Base-by-base conservation (phyloP, 2,113 vertebrate species). In the Gymnarchus niloticus region DNA sequence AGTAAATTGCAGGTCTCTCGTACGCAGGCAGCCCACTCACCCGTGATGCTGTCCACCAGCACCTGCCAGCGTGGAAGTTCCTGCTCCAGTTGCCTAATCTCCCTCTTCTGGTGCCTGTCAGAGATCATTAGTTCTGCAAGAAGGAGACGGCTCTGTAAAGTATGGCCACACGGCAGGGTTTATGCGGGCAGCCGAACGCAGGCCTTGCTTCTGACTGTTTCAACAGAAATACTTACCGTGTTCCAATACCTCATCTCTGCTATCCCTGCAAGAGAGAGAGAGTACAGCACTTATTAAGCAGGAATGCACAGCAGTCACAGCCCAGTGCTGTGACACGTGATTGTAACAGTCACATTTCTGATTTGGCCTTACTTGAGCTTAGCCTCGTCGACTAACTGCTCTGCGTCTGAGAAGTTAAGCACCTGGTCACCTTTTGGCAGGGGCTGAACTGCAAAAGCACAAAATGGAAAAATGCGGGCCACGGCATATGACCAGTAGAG, bases 391-490 rank as follows among this genome's bases (percentile, higher is more conserved):
- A 99, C 95, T 95, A 98, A 95, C 92, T 98, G 97, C 91, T 99
- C 97, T 0, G 97, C 97, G 3, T 99, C 97, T 0, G 97, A 98
- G 88, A 99, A 99, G 91, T 99, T 99, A 51, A 99, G 94, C 87
- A 99, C 97, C 88, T 99, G 97, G 91, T 99, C 97, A 23, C 97
- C 97, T 93, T 98, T 99, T 59, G 97, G 97, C 84, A 99, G 92
- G 9, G 97, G 97, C 93, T 99, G 97, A 89, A 99, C 97, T 99
- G 93, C 86, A 94, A n/a, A n/a, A 90, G 86, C 52, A 91, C 4
- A 92, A 86, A 46, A 25, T 48, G 7, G 51, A 82, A 28, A 54
- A 48, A 49, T 48, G 44, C 44, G 25, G 56, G 49, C 10, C 51
- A 54, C n/a, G 9, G 49, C 81, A 54, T 19, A 33, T 9, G 33